Evolutionary conservation across 2,888 invertebrate genomes (phyloP), one percentile per base, ranked within the genome.

Genomic region (Aleiodes alternator): DNA sequence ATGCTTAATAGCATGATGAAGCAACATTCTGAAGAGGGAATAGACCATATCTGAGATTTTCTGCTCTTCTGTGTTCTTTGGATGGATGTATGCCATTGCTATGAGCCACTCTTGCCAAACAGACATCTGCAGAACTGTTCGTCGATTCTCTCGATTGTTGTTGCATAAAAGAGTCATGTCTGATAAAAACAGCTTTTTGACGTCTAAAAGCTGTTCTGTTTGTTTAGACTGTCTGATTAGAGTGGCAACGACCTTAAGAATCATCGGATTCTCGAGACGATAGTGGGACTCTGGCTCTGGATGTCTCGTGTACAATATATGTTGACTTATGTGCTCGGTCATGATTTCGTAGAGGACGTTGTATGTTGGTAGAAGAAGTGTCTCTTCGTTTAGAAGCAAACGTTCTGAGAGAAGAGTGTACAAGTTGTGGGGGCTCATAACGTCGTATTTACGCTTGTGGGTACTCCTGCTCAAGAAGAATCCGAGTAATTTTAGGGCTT

Each of bases 21-120:
- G 91, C 77, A 99, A 91, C 97, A 99, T 98, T 14, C 98, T 93
- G 91, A 99, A 99, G 82, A 99, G 91, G 0, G 98, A 96, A 90
- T 98, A 38, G 53, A 99, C 99, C 96, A 98, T 97, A 87, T 98
- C 98, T 0, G 98, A 97, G 72, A 98, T 96, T 90, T 98, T 97
- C 88, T 98, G 97, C 87, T 99, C 98, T 86, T 98, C 98, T 0
- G 95, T 94, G 84, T 95, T 97, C 90, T 96, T 96, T 0, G 99
- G 99, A 90, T 98, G 98, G 80, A 99, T 98, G 90, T 98, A 98
- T 34, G 98, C 97, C 95, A 98, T 95, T 5, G 98, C 98, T 83
- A 99, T 99, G 11, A 99, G 92, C 99, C 99, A 99, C 87, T 98
- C 99, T 90, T 97, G 97, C 99, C 99, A 99, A 0, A 99, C 99